phyloP scores from a whole-genome alignment of 1,140 invertebrate species.

The Diorhabda sublineata region DNA sequence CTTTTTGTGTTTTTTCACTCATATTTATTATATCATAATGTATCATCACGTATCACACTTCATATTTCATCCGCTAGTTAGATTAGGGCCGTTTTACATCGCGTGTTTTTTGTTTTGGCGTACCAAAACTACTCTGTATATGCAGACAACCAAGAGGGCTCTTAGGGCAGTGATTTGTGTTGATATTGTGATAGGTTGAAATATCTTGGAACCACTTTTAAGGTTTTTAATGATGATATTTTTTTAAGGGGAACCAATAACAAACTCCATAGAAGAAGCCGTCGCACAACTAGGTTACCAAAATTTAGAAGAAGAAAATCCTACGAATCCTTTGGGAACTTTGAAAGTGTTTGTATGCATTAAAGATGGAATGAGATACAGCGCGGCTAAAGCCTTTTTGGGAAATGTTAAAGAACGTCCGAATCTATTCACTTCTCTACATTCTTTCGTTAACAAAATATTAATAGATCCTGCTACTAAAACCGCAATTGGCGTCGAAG shows the following conservation, averaged over 20 bases:
- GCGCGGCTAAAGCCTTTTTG: slow-evolving; percentile 69
- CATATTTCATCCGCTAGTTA: too few species aligned
- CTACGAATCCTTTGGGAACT: slow-evolving; percentile 51
- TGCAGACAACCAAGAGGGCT: too few species aligned
- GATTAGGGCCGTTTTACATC: too few species aligned
- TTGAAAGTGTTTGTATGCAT: slow-evolving; percentile 54
- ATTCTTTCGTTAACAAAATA: slow-evolving; percentile 64
- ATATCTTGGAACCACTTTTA: too few species aligned
- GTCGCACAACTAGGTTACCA: slow-evolving; percentile 80
- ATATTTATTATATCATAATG: too few species aligned
- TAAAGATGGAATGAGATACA: slow-evolving; percentile 66
- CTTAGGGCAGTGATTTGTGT: too few species aligned
- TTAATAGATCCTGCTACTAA: slow-evolving; percentile 67
- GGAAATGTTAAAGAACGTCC: slow-evolving; percentile 58
- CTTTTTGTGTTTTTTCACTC: too few species aligned
- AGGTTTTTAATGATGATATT: too few species aligned
- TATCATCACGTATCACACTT: too few species aligned
- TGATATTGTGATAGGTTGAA: too few species aligned
- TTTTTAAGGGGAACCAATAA: slow-evolving; percentile 65
- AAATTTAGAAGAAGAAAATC: slow-evolving; percentile 46
- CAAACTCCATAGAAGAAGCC: slow-evolving; percentile 72
- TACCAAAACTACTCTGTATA: too few species aligned
- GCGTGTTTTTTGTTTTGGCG: too few species aligned
- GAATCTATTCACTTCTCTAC: slow-evolving; percentile 64
- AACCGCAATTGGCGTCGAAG: slow-evolving; percentile 60